Evolutionary conservation across 2,797 vertebrate genomes (phyloP).

Genomic region (Trachurus trachurus): DNA sequence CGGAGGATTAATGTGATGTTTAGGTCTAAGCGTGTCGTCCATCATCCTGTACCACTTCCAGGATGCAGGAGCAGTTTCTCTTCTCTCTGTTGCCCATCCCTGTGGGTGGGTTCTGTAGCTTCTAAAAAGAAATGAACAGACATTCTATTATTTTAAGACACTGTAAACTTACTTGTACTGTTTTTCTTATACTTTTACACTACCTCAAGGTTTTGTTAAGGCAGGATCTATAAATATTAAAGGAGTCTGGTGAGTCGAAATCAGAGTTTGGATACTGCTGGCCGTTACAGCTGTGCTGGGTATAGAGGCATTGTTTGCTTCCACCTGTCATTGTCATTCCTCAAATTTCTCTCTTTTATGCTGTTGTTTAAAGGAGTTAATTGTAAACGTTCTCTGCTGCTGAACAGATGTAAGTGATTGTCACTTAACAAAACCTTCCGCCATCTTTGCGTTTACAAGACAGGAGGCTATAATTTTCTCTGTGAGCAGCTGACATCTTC

Average conservation of each 20-base stretch:
- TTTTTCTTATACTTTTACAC: background rate
- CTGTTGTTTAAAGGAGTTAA: background rate
- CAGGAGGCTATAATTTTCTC: too few species aligned
- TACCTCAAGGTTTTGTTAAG: background rate
- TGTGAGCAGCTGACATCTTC: too few species aligned
- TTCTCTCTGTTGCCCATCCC: conserved; percentile 60
- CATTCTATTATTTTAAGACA: conserved; percentile 43
- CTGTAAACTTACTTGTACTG: conserved; percentile 31
- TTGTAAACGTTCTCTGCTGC: too few species aligned
- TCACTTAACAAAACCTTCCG: too few species aligned
- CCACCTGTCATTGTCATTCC: background rate
- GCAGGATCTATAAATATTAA: conserved; percentile 13
- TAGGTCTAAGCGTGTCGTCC: conserved; percentile 78
- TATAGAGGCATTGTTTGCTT: background rate
- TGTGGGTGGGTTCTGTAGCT: conserved; percentile 61
- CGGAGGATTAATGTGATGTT: conserved; percentile 83
- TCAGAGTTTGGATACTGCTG: conserved; percentile 4
- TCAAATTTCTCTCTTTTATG: background rate
- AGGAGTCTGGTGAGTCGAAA: background rate
- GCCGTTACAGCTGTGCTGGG: background rate
- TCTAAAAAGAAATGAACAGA: conserved; percentile 49
- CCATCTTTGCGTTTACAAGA: too few species aligned
- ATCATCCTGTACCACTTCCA: conserved; percentile 78
- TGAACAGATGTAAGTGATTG: too few species aligned
- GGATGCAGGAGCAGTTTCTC: conserved; percentile 71